Evolutionary conservation across 2,888 invertebrate genomes (phyloP), one percentile per base, ranked within the genome.

Genomic region (Nemotelus nigrinus): DNA sequence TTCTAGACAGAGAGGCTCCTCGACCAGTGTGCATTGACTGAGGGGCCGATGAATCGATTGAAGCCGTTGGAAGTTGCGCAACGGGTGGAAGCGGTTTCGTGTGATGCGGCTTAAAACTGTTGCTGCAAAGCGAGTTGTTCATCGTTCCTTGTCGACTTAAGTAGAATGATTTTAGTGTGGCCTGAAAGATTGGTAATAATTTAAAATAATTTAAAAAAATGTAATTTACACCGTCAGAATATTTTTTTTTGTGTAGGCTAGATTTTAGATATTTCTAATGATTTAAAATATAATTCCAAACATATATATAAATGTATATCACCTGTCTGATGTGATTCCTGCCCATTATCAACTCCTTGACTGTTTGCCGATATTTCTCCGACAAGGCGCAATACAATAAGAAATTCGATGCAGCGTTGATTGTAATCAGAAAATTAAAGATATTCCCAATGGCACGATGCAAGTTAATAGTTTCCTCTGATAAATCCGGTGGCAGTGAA

Each of bases 401-500:
- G 86, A 94, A 94, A 87, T 94, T 94, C 70, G 91, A 90, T 0
- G 94, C 91, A 5, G 93, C 92, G 87, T 94, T 94, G 77, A 94
- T 87, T 78, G 91, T 90, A 43, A 92, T 89, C 77, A 94, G 87
- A 65, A 93, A 88, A 84, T 94, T 94, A 84, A 91, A 92, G 64
- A 94, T 88, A 86, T 93, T 93, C 43, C 92, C 93, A n/a, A 92
- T 87, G 70, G 90, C 90, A 83, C 82, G 78, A 41, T 63, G 58
- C 3, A 77, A 25, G 44, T 77, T 77, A 25, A 25, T 25, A 25
- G 25, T 79, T 45, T 83, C 82, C 10, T 79, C 80, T 10, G 72
- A 45, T 72, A 81, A 83, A 48, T 80, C 76, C 8, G 78, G 65
- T 3, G 80, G 79, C 53, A 70, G 45, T 2, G 81, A 80, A 5